Evolutionary conservation across 1,140 invertebrate species (phyloP).

Genomic region (Drosophila ercepeae): DNA sequence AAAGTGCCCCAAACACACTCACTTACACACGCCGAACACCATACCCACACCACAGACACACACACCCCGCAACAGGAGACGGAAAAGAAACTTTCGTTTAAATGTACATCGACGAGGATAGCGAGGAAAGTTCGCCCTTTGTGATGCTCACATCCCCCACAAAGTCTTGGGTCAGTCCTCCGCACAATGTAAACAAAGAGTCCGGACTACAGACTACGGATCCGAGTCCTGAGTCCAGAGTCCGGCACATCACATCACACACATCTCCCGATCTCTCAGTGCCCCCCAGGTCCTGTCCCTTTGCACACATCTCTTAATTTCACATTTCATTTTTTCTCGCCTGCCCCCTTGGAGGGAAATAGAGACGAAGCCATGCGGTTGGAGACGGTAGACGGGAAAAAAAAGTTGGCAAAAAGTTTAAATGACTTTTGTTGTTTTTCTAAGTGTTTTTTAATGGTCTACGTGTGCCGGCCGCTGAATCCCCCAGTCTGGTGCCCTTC

Average conservation of each 20-base stretch:
- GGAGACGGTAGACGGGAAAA: conserved; percentile 1
- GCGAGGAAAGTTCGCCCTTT: conserved; percentile 84
- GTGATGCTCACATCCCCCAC: conserved; percentile 82
- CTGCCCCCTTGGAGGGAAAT: conserved; percentile 12
- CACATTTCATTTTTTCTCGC: conserved; percentile 63
- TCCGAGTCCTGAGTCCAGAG: conserved; percentile 8
- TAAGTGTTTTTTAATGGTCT: conserved; percentile 82
- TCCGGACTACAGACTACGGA: conserved; percentile 22
- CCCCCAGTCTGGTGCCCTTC: conserved; percentile 33
- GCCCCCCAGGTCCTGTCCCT: conserved; percentile 13
- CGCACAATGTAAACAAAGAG: conserved; percentile 62
- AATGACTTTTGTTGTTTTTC: conserved; percentile 82
- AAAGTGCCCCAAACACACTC: conserved; percentile 62
- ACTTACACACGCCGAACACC: conserved; percentile 3
- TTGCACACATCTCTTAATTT: conserved; percentile 74
- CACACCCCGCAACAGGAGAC: conserved; percentile 17
- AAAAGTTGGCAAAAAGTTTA: conserved; percentile 78
- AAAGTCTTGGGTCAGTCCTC: conserved; percentile 79
- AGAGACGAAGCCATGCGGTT: conserved; percentile 28
- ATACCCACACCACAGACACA: neutral
- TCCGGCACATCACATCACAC: conserved; percentile 36
- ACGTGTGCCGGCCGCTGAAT: conserved; percentile 65
- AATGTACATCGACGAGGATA: conserved; percentile 83
- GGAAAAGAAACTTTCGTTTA: conserved; percentile 74
- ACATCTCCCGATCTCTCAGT: conserved; percentile 17